A percentile compares a stretch with the other conserved stretches of the same genome.
Evolutionary conservation across 2,797 vertebrate genomes (phyloP).

Genomic region (Lacerta agilis): DNA sequence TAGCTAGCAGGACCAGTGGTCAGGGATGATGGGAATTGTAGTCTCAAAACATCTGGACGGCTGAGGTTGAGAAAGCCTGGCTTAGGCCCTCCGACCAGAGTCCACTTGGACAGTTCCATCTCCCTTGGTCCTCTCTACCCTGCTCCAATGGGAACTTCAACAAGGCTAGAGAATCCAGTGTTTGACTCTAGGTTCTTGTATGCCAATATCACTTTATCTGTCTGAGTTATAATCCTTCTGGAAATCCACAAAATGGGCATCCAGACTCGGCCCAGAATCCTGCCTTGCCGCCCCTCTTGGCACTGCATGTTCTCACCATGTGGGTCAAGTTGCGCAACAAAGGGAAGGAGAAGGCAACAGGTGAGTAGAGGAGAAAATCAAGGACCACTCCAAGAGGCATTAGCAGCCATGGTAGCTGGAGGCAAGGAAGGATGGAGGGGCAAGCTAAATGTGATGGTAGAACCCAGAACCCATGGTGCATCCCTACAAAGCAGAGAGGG

Average conservation of each 20-base stretch:
- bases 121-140: background rate
- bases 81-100: too few relatives aligned
- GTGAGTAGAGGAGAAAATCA: background rate
- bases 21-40: too few relatives aligned
- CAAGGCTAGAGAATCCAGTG: background rate
- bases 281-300: background rate
- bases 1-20: too few relatives aligned
- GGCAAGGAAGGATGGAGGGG: background rate
- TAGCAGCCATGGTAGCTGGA: too few relatives aligned
- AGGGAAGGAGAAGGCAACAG: background rate
- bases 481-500: background rate
- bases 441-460: background rate
- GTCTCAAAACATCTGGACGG: too few relatives aligned
- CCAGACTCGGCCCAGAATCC: background rate
- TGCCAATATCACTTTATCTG: background rate
- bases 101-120: too few relatives aligned
- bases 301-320: background rate
- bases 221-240: background rate
- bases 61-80: too few relatives aligned
- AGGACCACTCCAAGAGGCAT: background rate
- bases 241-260: background rate
- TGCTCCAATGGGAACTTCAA: background rate
- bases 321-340: background rate
- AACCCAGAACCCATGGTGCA: background rate
- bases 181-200: background rate